Evolutionary conservation across 1,140 invertebrate genomes (phyloP).

Genomic region (Papilio polytes): DNA sequence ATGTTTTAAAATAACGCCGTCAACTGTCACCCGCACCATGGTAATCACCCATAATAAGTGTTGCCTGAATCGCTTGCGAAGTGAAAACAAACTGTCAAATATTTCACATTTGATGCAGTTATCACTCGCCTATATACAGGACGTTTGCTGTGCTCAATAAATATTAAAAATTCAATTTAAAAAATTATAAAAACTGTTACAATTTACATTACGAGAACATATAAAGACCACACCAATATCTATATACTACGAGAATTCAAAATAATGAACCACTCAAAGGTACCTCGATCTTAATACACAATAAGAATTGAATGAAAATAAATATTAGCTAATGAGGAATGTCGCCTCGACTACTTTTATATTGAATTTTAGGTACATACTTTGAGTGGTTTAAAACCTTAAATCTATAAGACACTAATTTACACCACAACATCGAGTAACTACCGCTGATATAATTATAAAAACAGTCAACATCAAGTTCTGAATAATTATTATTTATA

Average conservation of each 20-base stretch:
- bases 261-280: constrained; percentile 76
- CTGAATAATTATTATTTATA: constrained; percentile 79
- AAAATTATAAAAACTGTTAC: constrained; percentile 68
- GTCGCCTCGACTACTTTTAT: constrained; percentile 16
- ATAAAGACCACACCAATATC: constrained; percentile 81
- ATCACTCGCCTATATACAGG: constrained; percentile 74
- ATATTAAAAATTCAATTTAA: constrained; percentile 71
- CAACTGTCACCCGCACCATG: not conserved
- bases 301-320: constrained; percentile 5
- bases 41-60: not conserved
- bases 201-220: constrained; percentile 74
- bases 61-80: constrained; percentile 22
- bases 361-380: constrained; percentile 39
- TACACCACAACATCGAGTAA: constrained; percentile 85
- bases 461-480: constrained; percentile 85
- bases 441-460: constrained; percentile 83
- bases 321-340: constrained; percentile 34
- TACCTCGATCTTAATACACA: constrained; percentile 31
- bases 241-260: constrained; percentile 77
- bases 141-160: constrained; percentile 70
- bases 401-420: constrained; percentile 82
- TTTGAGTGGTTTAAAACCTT: constrained; percentile 73
- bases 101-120: constrained; percentile 81
- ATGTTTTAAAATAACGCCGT: not conserved
- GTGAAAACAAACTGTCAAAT: constrained; percentile 39